These are phyloP conservation scores for Echinometra lucunter DNA, from an alignment of 53 echinoderm and acorn worm genomes.

Conservation along the genomic window DNA sequence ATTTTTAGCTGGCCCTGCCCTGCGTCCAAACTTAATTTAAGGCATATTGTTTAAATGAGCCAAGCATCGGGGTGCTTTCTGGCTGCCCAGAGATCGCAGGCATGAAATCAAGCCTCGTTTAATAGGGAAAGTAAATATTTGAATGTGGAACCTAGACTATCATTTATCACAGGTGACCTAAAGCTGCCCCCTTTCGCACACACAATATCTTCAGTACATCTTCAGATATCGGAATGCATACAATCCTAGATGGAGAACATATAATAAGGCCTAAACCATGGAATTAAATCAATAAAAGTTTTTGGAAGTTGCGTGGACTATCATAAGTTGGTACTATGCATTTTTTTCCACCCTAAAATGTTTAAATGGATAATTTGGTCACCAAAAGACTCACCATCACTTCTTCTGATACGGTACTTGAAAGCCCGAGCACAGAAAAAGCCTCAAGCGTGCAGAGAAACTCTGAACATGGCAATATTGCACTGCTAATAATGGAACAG, in stretches of 20 bases:
- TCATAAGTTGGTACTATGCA: no score
- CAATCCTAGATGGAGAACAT: no score
- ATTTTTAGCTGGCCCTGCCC: conserved; percentile 26
- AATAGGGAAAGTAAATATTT: conserved; percentile 11
- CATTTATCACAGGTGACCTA: neutral
- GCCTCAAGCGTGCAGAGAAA: neutral
- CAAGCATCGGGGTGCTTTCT: conserved; percentile 13
- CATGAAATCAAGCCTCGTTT: conserved; percentile 15
- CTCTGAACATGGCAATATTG: neutral
- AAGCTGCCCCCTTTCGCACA: neutral
- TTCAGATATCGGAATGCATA: no score
- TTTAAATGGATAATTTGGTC: no score
- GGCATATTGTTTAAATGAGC: conserved; percentile 42
- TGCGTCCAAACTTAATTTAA: conserved; percentile 31
- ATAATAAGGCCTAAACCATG: neutral
- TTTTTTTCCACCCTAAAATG: no score
- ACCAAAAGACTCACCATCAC: no score
- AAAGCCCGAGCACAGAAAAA: no score
- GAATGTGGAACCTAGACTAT: conserved; percentile 1
- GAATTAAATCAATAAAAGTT: neutral
- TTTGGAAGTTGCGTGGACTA: no score
- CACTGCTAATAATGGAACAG: neutral
- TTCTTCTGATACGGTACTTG: no score
- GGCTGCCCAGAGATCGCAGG: neutral
- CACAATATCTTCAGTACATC: neutral